Conservation (phyloP, 2,888 invertebrate genomes). For the Eumerus sabulonum region DNA sequence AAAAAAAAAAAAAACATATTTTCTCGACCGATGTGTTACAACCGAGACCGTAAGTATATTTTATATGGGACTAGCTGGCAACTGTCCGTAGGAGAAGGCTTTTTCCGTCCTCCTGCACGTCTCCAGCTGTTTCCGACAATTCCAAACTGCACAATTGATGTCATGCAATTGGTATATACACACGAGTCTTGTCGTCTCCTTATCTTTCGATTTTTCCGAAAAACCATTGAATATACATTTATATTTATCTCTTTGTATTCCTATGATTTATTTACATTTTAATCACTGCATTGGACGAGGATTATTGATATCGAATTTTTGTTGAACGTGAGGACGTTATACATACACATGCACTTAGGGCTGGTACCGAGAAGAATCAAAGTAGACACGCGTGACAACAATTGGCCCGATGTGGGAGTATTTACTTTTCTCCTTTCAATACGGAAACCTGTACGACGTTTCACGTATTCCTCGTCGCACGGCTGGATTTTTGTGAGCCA, state of each 20-base stretch:
- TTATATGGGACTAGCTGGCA: conserved; percentile 9
- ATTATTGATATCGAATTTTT: conserved; percentile 6
- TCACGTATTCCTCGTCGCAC: conserved; percentile 32
- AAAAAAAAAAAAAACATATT: conserved; percentile 8
- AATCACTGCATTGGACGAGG: conserved; percentile 48
- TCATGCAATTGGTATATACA: conserved; percentile 36
- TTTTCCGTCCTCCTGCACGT: conserved; percentile 11
- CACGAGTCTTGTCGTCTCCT: conserved; percentile 5
- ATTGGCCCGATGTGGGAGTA: conserved; percentile 5
- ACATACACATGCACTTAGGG: not conserved
- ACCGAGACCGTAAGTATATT: not conserved
- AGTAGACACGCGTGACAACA: conserved; percentile 7
- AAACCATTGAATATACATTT: not conserved
- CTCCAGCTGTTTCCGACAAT: conserved; percentile 51
- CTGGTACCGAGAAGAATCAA: conserved; percentile 17
- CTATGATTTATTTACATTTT: conserved; percentile 56
- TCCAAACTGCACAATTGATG: conserved; percentile 8
- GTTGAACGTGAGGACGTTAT: not conserved
- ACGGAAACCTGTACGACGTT: conserved; percentile 28
- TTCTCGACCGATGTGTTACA: not conserved
- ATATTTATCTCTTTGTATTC: conserved; percentile 2
- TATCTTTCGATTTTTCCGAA: conserved; percentile 20
- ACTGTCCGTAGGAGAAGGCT: conserved; percentile 1
- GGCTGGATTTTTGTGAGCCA: conserved; percentile 54
- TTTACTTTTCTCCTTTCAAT: conserved; percentile 26